Conservation (phyloP, 2,888 invertebrate genomes). For the Dione vanillae region DNA sequence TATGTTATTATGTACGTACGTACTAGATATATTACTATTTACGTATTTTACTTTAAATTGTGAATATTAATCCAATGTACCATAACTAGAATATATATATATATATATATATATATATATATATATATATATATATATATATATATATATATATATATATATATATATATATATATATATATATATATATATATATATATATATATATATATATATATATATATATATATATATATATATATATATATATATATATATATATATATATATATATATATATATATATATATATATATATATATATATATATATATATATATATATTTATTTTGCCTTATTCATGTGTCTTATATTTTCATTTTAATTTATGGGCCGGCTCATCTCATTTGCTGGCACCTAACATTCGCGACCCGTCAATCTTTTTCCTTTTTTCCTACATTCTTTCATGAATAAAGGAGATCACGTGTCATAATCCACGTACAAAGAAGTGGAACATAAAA, state of each 20-base stretch:
- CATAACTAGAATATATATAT: too few relatives aligned
- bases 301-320: not conserved
- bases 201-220: too few relatives aligned
- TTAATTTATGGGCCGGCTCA: slow-evolving; percentile 31
- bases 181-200: too few relatives aligned
- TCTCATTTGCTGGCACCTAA: slow-evolving; percentile 27
- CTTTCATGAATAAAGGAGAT: slow-evolving; percentile 74
- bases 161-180: too few relatives aligned
- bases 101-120: too few relatives aligned
- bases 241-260: too few relatives aligned
- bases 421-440: slow-evolving; percentile 55
- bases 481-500: slow-evolving; percentile 76
- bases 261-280: too few relatives aligned
- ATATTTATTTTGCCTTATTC: not conserved
- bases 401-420: slow-evolving; percentile 41
- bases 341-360: slow-evolving; percentile 15
- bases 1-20: not conserved
- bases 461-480: slow-evolving; percentile 79
- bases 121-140: too few relatives aligned
- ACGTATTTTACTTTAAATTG: not conserved
- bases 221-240: too few relatives aligned
- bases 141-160: too few relatives aligned
- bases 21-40: not conserved
- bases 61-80: not conserved
- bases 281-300: too few relatives aligned